Evolutionary conservation across 2,888 invertebrate genomes (phyloP).

Genomic region (Dryococelus australis): DNA sequence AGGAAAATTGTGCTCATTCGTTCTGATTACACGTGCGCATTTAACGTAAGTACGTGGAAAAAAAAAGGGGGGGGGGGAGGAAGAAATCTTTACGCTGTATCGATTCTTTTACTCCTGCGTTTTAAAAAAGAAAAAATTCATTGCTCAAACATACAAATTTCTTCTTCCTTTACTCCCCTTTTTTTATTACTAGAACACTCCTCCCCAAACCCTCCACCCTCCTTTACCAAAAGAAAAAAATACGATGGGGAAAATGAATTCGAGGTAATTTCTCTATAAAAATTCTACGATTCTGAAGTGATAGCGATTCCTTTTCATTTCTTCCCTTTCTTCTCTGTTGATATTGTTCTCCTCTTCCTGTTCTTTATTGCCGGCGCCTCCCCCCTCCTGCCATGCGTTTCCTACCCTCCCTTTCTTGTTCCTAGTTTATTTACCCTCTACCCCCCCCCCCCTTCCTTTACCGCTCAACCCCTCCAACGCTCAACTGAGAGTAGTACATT

Average conservation of each 20-base stretch:
- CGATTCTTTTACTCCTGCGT: neutral
- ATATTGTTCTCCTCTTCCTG: slow-evolving; percentile 42
- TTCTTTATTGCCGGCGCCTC: slow-evolving; percentile 39
- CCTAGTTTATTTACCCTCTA: slow-evolving; percentile 40
- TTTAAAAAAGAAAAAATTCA: slow-evolving; percentile 30
- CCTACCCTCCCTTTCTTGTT: slow-evolving; percentile 30
- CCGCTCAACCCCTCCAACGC: slow-evolving; percentile 12
- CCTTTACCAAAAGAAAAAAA: neutral
- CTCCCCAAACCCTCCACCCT: neutral
- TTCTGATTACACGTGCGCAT: neutral
- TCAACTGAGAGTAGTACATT: neutral
- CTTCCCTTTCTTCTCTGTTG: slow-evolving; percentile 35
- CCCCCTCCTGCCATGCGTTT: slow-evolving; percentile 20
- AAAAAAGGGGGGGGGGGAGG: neutral
- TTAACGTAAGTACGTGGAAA: neutral
- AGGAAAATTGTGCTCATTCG: neutral
- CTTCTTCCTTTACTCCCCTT: slow-evolving; percentile 32
- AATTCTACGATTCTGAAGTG: slow-evolving; percentile 47
- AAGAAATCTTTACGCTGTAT: neutral
- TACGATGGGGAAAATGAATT: slow-evolving; percentile 41
- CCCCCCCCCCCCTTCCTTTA: slow-evolving; percentile 32
- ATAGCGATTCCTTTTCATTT: slow-evolving; percentile 42
- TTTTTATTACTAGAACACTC: slow-evolving; percentile 36
- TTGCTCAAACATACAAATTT: slow-evolving; percentile 38
- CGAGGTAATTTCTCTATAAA: slow-evolving; percentile 47